Conservation (phyloP, 2,888 invertebrate genomes). For the Lissonota sp. region DNA sequence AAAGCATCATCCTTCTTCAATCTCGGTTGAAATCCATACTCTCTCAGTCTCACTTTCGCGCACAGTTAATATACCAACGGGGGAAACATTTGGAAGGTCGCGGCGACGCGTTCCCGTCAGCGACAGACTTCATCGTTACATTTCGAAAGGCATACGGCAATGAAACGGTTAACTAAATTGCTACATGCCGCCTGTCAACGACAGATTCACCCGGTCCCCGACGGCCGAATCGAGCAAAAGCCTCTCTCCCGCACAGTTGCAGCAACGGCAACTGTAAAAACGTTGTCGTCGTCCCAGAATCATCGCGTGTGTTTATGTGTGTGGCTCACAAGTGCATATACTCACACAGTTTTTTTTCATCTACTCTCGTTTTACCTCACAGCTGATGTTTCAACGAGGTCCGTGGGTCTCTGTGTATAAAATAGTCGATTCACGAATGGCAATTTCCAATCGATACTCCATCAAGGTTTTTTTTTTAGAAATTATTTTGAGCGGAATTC, state of each 20-base stretch:
- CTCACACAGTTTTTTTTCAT: conserved; percentile 22
- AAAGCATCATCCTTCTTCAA: conserved; percentile 28
- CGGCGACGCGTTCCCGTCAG: conserved; percentile 76
- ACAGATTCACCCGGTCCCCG: conserved; percentile 70
- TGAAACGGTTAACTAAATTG: conserved; percentile 83
- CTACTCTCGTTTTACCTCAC: conserved; percentile 30
- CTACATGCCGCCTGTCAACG: conserved; percentile 80
- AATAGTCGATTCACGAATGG: background rate
- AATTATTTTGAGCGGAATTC: too few relatives aligned
- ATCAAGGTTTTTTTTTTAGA: background rate
- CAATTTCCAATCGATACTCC: conserved; percentile 19
- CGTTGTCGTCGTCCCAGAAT: conserved; percentile 29
- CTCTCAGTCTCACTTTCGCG: conserved; percentile 16
- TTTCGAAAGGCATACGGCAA: conserved; percentile 81
- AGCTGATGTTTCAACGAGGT: conserved; percentile 39
- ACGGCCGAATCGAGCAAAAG: conserved; percentile 58
- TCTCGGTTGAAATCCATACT: background rate
- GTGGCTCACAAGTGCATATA: background rate
- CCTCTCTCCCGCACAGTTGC: conserved; percentile 19
- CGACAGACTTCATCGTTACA: conserved; percentile 80
- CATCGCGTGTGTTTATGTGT: conserved; percentile 6
- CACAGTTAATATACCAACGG: conserved; percentile 8
- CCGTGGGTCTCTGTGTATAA: background rate
- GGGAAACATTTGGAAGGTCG: conserved; percentile 73
- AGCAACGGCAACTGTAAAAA: background rate